phyloP scores from a whole-genome alignment of 2,888 invertebrate genomes.

The Melanostoma scalare region DNA sequence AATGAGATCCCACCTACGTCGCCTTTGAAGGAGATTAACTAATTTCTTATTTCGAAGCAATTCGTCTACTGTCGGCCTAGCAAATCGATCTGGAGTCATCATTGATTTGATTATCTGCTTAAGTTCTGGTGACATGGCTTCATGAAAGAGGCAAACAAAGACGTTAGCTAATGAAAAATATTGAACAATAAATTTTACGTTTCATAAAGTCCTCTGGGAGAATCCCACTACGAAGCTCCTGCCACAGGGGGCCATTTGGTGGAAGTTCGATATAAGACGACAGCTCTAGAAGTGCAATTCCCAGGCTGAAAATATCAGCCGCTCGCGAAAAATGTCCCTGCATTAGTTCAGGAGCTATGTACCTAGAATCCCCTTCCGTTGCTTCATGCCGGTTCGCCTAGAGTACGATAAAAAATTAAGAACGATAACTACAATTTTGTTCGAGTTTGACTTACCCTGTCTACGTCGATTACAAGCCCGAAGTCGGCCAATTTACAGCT shows the following conservation, averaged over 20 bases:
- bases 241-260: slow-evolving; percentile 87
- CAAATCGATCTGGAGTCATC: slow-evolving; percentile 83
- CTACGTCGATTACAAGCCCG: slow-evolving; percentile 87
- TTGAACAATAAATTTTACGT: slow-evolving; percentile 76
- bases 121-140: slow-evolving; percentile 83
- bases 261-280: slow-evolving; percentile 88
- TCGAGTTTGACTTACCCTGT: slow-evolving; percentile 79
- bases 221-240: slow-evolving; percentile 84
- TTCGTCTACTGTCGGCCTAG: slow-evolving; percentile 83
- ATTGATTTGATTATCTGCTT: slow-evolving; percentile 83
- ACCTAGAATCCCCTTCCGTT: slow-evolving; percentile 89
- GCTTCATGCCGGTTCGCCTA: slow-evolving; percentile 83
- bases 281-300: slow-evolving; percentile 88
- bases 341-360: slow-evolving; percentile 88
- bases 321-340: slow-evolving; percentile 86
- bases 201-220: slow-evolving; percentile 83
- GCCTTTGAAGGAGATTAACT: slow-evolving; percentile 75
- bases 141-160: too few species aligned
- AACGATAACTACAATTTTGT: not conserved
- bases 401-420: slow-evolving; percentile 63
- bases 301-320: slow-evolving; percentile 89
- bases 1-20: slow-evolving; percentile 78
- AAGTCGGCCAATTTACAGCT: slow-evolving; percentile 89
- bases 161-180: not conserved
- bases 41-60: slow-evolving; percentile 82